phyloP scores from a whole-genome alignment of 92 coral and sea anemone genomes.

The Nematostella vectensis region DNA sequence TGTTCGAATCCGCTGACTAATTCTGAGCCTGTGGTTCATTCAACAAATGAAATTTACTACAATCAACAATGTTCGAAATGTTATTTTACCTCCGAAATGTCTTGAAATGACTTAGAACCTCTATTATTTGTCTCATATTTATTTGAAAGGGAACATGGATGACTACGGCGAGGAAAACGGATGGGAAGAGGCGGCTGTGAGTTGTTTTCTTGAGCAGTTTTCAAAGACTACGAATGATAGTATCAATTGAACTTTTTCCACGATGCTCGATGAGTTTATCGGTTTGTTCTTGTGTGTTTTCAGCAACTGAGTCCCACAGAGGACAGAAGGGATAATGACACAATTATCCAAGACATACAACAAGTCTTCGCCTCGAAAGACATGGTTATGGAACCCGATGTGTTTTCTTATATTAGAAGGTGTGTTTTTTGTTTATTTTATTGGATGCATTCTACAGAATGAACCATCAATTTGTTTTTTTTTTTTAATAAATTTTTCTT shows the following conservation, averaged over 20 bases:
- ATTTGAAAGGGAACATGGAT: too few species aligned
- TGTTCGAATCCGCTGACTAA: neutral
- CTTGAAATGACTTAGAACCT: too few species aligned
- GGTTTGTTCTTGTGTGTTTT: too few species aligned
- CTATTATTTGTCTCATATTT: too few species aligned
- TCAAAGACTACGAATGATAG: too few species aligned
- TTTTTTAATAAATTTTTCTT: neutral
- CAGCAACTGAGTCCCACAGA: constrained; percentile 75
- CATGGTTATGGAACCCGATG: constrained; percentile 97
- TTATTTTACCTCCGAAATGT: too few species aligned
- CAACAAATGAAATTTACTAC: neutral
- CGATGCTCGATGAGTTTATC: neutral
- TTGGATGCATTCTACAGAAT: neutral
- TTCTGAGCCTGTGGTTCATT: neutral
- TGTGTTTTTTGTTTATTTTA: constrained; percentile 7
- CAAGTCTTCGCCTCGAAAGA: constrained; percentile 87
- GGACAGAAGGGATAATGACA: constrained; percentile 89
- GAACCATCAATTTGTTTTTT: neutral
- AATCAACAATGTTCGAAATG: too few species aligned
- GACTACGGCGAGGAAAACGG: constrained; percentile 97
- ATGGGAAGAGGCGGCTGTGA: constrained; percentile 93
- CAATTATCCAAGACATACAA: constrained; percentile 74
- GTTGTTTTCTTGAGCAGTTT: constrained; percentile 9
- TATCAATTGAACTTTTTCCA: too few species aligned
- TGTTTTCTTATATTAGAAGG: constrained; percentile 89